A percentile compares a stretch with the other conserved stretches of the same genome.
These are phyloP conservation scores for Zaprionus camerounensis DNA, from an alignment of 1,140 invertebrate genomes.

Conservation along the genomic window DNA sequence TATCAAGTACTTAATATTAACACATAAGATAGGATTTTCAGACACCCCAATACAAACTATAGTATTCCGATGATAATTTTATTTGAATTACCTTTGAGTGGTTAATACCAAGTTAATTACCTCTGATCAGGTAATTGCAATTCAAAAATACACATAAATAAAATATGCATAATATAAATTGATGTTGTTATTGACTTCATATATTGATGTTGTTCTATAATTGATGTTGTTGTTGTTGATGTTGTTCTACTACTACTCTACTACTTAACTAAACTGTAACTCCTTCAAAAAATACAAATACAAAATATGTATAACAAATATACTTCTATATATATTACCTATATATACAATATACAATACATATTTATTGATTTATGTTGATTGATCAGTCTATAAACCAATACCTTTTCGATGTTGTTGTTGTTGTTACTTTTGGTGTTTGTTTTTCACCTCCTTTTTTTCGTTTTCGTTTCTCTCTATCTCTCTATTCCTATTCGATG, in stretches of 20 bases:
- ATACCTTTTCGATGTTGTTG: conserved; percentile 61
- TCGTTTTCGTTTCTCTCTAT: conserved; percentile 36
- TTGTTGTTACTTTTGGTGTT: conserved; percentile 58
- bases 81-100: conserved; percentile 2
- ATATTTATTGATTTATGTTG: conserved; percentile 53
- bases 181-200: conserved; percentile 73
- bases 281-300: conserved; percentile 40
- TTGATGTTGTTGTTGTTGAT: conserved; percentile 81
- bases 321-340: conserved; percentile 46
- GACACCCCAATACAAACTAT: conserved; percentile 5
- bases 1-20: conserved; percentile 6
- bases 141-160: conserved; percentile 12
- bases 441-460: conserved; percentile 43
- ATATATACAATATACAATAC: background rate
- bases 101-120: background rate
- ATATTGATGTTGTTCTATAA: conserved; percentile 76
- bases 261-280: conserved; percentile 45
- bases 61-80: background rate
- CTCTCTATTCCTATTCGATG: conserved; percentile 44
- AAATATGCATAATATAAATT: conserved; percentile 53
- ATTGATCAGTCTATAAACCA: conserved; percentile 44
- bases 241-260: conserved; percentile 63
- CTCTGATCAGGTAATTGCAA: conserved; percentile 27
- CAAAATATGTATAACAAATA: conserved; percentile 3
- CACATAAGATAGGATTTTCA: conserved; percentile 5